Conservation (phyloP, 2,888 invertebrate genomes). For the Acanthosepion pharaonis region DNA sequence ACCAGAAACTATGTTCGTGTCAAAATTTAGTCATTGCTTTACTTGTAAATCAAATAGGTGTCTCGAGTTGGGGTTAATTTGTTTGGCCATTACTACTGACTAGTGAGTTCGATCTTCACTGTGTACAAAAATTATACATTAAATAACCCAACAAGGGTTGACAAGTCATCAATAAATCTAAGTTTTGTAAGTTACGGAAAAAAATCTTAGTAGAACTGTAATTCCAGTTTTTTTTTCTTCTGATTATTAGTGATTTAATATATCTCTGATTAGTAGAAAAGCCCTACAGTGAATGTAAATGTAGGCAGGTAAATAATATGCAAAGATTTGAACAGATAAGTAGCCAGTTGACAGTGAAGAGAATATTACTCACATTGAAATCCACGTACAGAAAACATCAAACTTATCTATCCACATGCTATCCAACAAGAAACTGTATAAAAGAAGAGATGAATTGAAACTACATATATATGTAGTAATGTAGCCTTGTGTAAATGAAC, state of each 20-base stretch:
- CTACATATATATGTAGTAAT: not conserved
- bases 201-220: too few relatives aligned
- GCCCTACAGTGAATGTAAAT: not conserved
- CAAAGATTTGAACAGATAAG: not conserved
- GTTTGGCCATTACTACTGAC: too few relatives aligned
- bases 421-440: not conserved
- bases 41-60: too few relatives aligned
- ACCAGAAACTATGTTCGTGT: too few relatives aligned
- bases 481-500: not conserved
- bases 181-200: too few relatives aligned
- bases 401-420: conserved; percentile 33
- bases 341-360: not conserved
- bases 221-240: not conserved
- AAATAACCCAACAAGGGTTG: too few relatives aligned
- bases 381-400: conserved; percentile 11
- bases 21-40: too few relatives aligned
- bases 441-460: not conserved
- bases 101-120: too few relatives aligned
- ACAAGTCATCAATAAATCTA: too few relatives aligned
- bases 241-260: not conserved
- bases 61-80: too few relatives aligned
- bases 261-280: not conserved
- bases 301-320: not conserved
- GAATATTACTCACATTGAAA: not conserved
- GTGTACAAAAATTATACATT: too few relatives aligned